phyloP scores from a whole-genome alignment of 2,888 invertebrate genomes.

The Drosophila neonasuta region DNA sequence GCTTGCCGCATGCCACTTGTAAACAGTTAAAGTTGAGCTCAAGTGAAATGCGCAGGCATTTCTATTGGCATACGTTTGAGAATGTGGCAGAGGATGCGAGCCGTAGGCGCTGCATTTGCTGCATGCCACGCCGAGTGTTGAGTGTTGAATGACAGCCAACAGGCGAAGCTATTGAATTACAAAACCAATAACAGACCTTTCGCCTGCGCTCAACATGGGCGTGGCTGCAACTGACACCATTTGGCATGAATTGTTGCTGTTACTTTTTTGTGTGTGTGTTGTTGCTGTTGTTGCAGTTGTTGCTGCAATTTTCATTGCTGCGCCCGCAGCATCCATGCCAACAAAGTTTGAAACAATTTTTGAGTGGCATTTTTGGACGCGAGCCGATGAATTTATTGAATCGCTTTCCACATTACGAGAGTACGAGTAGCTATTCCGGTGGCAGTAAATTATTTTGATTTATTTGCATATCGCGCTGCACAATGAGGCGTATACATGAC shows the following conservation, averaged over 20 bases:
- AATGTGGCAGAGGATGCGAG: constrained; percentile 9
- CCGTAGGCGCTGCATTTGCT: constrained; percentile 26
- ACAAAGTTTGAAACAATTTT: constrained; percentile 29
- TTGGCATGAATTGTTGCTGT: constrained; percentile 39
- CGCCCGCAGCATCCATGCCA: constrained; percentile 24
- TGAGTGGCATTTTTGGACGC: constrained; percentile 21
- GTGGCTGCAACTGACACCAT: constrained; percentile 50
- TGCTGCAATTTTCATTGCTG: not conserved
- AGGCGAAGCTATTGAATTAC: constrained; percentile 65
- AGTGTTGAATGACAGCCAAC: constrained; percentile 67
- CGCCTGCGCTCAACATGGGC: constrained; percentile 5
- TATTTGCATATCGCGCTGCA: constrained; percentile 38
- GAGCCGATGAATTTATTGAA: constrained; percentile 48
- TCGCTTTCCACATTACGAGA: constrained; percentile 32
- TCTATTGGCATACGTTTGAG: constrained; percentile 55
- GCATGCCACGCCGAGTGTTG: constrained; percentile 54
- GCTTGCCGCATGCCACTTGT: constrained; percentile 55
- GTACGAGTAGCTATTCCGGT: not conserved
- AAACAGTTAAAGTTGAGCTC: constrained; percentile 59
- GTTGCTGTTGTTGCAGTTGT: not conserved
- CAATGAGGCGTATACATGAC: constrained; percentile 38
- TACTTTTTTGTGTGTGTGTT: not conserved
- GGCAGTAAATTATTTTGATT: constrained; percentile 65
- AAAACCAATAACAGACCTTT: constrained; percentile 29
- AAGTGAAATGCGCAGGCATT: constrained; percentile 66